These are phyloP conservation scores for Drosophila nannoptera DNA, from an alignment of 1,140 invertebrate genomes.

Conservation along the genomic window DNA sequence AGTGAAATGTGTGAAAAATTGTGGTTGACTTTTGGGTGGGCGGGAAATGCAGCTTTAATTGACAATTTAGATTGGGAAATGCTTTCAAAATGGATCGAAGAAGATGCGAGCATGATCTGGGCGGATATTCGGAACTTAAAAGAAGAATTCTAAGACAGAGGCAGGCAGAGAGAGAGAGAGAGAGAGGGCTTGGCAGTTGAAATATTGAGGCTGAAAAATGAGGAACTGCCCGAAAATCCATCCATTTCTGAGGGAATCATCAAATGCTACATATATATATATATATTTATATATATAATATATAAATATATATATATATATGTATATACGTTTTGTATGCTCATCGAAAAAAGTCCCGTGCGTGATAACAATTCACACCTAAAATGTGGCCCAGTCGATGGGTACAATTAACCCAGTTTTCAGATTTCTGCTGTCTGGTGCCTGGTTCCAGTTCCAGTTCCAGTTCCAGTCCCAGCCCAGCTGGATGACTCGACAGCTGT, in stretches of 20 bases:
- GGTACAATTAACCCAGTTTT: conserved; percentile 56
- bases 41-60: conserved; percentile 61
- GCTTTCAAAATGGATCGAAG: conserved; percentile 35
- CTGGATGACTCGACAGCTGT: conserved; percentile 42
- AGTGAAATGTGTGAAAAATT: conserved; percentile 73
- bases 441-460: neutral
- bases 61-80: conserved; percentile 52
- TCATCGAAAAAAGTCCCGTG: conserved; percentile 29
- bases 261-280: too few species aligned
- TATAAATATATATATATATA: too few species aligned
- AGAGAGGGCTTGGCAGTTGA: too few species aligned
- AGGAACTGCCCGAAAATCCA: too few species aligned
- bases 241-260: too few species aligned
- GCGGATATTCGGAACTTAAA: too few species aligned
- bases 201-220: too few species aligned
- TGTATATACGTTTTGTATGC: conserved; percentile 22
- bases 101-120: neutral
- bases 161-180: too few species aligned
- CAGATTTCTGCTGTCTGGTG: conserved; percentile 5
- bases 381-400: conserved; percentile 35
- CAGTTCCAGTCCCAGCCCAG: conserved; percentile 23
- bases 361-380: conserved; percentile 72
- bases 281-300: too few species aligned
- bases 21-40: conserved; percentile 47
- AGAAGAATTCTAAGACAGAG: too few species aligned